Conservation (phyloP, 1,140 invertebrate genomes). For the Megalopta genalis region DNA sequence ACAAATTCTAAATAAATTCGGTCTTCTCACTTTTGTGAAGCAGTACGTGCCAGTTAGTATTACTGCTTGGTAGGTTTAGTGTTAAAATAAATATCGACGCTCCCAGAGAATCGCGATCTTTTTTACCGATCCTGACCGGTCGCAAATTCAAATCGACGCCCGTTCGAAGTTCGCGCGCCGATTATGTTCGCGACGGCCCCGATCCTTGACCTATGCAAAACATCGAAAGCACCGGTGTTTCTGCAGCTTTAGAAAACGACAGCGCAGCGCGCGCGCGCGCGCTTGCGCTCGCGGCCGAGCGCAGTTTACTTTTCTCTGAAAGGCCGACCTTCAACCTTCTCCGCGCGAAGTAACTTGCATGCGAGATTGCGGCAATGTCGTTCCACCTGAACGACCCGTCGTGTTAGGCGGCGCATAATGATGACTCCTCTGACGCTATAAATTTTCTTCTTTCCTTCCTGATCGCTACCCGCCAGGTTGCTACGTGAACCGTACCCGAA, state of each 20-base stretch:
- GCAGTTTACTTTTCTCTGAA: slow-evolving; percentile 51
- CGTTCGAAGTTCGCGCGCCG: too few species aligned
- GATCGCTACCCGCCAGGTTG: not conserved
- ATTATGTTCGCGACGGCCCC: too few species aligned
- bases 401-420: slow-evolving; percentile 32
- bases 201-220: slow-evolving; percentile 43
- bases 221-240: slow-evolving; percentile 45
- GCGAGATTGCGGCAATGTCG: slow-evolving; percentile 37
- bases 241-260: slow-evolving; percentile 46
- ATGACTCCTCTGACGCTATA: slow-evolving; percentile 24
- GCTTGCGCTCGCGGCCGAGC: too few species aligned
- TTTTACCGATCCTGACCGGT: too few species aligned
- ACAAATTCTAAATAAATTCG: too few species aligned
- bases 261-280: not conserved
- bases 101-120: too few species aligned
- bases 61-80: too few species aligned
- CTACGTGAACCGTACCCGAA: not conserved
- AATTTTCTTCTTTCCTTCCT: slow-evolving; percentile 26
- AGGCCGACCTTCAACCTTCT: slow-evolving; percentile 46
- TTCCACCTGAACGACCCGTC: slow-evolving; percentile 50
- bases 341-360: slow-evolving; percentile 35
- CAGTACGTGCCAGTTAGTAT: too few species aligned
- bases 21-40: too few species aligned
- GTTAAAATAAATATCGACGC: too few species aligned
- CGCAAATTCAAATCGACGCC: too few species aligned